Conservation (phyloP, 2,888 invertebrate species). For the Eupithecia tripunctaria region DNA sequence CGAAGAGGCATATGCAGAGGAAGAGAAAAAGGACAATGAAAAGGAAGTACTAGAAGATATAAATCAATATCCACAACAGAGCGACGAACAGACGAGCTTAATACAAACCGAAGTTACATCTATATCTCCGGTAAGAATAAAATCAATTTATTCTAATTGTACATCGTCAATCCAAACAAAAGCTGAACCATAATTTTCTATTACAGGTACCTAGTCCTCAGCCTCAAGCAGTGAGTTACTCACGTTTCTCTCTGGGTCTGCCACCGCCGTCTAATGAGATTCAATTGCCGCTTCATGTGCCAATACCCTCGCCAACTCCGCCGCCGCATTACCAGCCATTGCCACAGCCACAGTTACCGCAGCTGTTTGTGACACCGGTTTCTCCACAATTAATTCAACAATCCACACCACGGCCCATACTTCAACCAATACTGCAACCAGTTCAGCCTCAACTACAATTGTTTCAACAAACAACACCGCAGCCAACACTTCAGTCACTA, state of each 20-base stretch:
- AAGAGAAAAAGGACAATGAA: constrained; percentile 1
- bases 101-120: constrained; percentile 17
- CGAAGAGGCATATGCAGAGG: constrained; percentile 6
- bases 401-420: constrained; percentile 7
- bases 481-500: not conserved
- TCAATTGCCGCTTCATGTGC: constrained; percentile 33
- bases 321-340: constrained; percentile 27
- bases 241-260: constrained; percentile 65
- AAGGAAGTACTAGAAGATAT: constrained; percentile 13
- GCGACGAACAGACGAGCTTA: constrained; percentile 22
- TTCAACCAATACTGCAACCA: not conserved
- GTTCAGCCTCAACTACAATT: not conserved
- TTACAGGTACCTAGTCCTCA: constrained; percentile 63
- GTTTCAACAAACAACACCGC: constrained; percentile 3
- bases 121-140: constrained; percentile 24
- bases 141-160: not conserved
- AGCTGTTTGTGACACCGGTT: not conserved
- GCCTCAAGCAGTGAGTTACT: constrained; percentile 67
- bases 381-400: constrained; percentile 19
- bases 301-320: constrained; percentile 31
- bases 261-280: constrained; percentile 40
- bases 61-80: constrained; percentile 21
- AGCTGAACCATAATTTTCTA: not conserved
- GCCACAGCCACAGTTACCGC: constrained; percentile 4
- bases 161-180: not conserved